phyloP scores from a whole-genome alignment of 2,888 invertebrate species.

The Macrostomum cliftonense region DNA sequence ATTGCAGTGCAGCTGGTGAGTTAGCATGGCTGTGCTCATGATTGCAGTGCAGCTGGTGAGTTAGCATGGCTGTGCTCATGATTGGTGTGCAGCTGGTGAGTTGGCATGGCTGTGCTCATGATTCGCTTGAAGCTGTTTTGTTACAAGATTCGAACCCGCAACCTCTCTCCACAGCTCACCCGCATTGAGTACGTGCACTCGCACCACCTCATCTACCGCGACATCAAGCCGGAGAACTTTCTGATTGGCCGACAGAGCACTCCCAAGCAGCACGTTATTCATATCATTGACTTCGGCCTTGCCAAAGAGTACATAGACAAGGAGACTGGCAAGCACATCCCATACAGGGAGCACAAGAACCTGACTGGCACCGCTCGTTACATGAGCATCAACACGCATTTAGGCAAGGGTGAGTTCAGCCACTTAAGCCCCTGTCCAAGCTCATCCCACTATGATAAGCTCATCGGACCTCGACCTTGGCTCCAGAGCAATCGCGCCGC shows the following conservation, averaged over 20 bases:
- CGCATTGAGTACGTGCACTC: constrained; percentile 99
- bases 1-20: too few species aligned
- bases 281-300: constrained; percentile 99
- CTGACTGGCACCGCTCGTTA: constrained; percentile 98
- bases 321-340: constrained; percentile 81
- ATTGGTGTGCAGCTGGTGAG: too few species aligned
- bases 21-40: too few species aligned
- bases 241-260: constrained; percentile 89
- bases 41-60: too few species aligned
- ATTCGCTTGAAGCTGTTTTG: too few species aligned
- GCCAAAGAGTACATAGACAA: constrained; percentile 99
- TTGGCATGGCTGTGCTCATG: too few species aligned
- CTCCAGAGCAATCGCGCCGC: constrained; percentile 87
- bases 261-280: constrained; percentile 91
- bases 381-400: constrained; percentile 99
- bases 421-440: too few species aligned
- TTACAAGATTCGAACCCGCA: too few species aligned
- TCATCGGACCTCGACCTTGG: too few species aligned
- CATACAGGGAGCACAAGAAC: constrained; percentile 99
- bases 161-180: constrained; percentile 67
- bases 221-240: constrained; percentile 99
- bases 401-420: constrained; percentile 63
- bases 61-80: too few species aligned
- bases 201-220: constrained; percentile 92
- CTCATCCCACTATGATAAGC: too few species aligned